Evolutionary conservation across 53 echinoderm and acorn worm genomes (phyloP), one percentile per base, ranked within the genome.

Genomic region (Henricia sp.): DNA sequence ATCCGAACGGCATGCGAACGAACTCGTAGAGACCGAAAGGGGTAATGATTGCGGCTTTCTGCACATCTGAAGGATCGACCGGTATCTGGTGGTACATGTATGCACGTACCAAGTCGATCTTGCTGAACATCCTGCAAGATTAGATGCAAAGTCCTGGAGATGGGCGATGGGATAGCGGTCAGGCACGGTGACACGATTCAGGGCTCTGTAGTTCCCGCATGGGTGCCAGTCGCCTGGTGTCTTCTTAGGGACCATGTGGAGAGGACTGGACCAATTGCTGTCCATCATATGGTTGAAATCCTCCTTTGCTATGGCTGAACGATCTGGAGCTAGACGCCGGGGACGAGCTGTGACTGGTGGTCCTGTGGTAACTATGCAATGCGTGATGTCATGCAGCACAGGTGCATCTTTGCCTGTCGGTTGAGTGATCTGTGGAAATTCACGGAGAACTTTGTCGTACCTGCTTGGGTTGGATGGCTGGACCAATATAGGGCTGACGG

Each of bases 231-330:
- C 89, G 4, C 85, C 89, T 16, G 73, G 59, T 6, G 57, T 37
- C 46, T 72, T 72, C 72, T 83, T 83, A 14, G 52, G 83, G 34
- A 84, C 84, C 57, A 88, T 39, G 37, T 88, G 88, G 13, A 83
- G 58, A 4, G 70, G 82, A 38, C 67, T 65, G n/a, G 88, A 67
- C 83, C 83, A 88, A 83, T 71, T 83, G 36, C 88, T 83, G 38
- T 88, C 56, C 50, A 84, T 5, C 84, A 83, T 89, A 50, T 89
- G 74, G 29, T 84, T 52, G 74, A 84, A 88, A 19, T 89, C 89
- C 25, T 72, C 56, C n/a, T n/a, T 67, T 8, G 74, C 89, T 6
- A 51, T 64, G 34, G 34, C 17, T 2, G 40, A n/a, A 14, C 40
- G 64, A 21, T 85, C 70, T 6, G 84, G 46, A 4, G 85, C 76